phyloP scores from a whole-genome alignment of 2,797 vertebrate genomes.

The Artibeus jamaicensis region DNA sequence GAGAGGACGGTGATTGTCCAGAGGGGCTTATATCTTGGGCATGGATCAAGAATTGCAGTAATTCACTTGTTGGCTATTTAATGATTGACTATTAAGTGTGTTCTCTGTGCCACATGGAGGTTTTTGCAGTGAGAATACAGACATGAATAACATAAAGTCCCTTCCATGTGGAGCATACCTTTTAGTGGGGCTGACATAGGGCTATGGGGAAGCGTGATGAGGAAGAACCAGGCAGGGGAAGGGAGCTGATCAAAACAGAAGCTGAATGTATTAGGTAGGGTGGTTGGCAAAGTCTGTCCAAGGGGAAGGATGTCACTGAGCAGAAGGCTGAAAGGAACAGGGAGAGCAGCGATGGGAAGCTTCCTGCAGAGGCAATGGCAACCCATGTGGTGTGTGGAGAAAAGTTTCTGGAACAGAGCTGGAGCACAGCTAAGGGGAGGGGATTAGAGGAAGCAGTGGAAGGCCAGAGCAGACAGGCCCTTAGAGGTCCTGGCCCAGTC shows the following conservation, averaged over 20 bases:
- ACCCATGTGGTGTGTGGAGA: not conserved
- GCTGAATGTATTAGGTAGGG: not conserved
- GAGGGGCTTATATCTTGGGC: not conserved
- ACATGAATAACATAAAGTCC: not conserved
- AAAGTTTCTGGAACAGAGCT: not conserved
- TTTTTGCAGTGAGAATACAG: not conserved
- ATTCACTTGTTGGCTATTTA: not conserved
- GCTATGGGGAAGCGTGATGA: not conserved
- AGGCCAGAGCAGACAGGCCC: not conserved
- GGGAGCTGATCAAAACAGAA: not conserved
- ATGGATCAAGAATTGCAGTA: not conserved
- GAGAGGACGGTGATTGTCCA: not conserved
- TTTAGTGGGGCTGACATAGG: rapidly evolving
- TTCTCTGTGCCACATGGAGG: not conserved
- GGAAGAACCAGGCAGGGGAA: not conserved
- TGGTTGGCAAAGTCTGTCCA: too few relatives aligned
- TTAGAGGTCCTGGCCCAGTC: not conserved
- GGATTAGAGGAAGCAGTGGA: too few relatives aligned
- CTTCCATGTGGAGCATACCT: not conserved
- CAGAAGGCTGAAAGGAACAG: not conserved
- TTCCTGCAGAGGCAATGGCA: not conserved
- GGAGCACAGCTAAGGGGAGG: not conserved
- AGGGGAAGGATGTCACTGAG: too few relatives aligned
- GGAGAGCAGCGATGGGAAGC: rapidly evolving
- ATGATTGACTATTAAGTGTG: not conserved